Percentiles rank a stretch among this genome's conserved stretches.
Evolutionary conservation across 2,113 vertebrate genomes (phyloP).

Genomic region (Peromyscus californicus): DNA sequence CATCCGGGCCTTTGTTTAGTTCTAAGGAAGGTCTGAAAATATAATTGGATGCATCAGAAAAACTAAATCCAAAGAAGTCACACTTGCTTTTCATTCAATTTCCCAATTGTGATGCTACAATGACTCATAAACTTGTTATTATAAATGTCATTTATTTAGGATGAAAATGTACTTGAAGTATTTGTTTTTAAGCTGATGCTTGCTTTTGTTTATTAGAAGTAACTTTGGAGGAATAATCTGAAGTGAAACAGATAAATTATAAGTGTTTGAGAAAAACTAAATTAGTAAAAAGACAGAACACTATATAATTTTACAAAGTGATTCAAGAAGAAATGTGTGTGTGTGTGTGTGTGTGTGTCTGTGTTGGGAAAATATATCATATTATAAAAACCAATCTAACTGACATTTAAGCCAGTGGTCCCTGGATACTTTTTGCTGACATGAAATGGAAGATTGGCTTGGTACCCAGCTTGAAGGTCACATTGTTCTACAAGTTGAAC

Average conservation of each 20-base stretch:
- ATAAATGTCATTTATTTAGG: slow-evolving; percentile 54
- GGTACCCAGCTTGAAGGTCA: slow-evolving; percentile 51
- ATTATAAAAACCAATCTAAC: slow-evolving; percentile 54
- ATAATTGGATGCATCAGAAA: slow-evolving; percentile 54
- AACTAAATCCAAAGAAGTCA: slow-evolving; percentile 59
- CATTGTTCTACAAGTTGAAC: slow-evolving; percentile 59
- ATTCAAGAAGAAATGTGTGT: slow-evolving; percentile 57
- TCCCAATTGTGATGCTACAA: slow-evolving; percentile 41
- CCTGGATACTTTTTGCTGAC: slow-evolving; percentile 25
- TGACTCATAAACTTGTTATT: slow-evolving; percentile 62
- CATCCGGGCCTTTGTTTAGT: neutral
- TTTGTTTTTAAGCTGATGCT: slow-evolving; percentile 31
- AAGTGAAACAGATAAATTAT: slow-evolving; percentile 31
- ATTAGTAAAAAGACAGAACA: neutral
- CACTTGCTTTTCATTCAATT: slow-evolving; percentile 69
- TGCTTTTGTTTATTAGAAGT: neutral
- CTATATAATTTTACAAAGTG: slow-evolving; percentile 50
- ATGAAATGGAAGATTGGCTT: slow-evolving; percentile 62
- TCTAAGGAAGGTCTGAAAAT: slow-evolving; percentile 38
- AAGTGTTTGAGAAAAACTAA: slow-evolving; percentile 49
- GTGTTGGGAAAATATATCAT: slow-evolving; percentile 2
- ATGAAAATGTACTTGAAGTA: slow-evolving; percentile 53
- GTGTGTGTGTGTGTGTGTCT: neutral
- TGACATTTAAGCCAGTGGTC: slow-evolving; percentile 23
- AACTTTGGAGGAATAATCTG: slow-evolving; percentile 10